Base-by-base conservation (phyloP, 2,797 vertebrate genomes). In the Spea hammondii region DNA sequence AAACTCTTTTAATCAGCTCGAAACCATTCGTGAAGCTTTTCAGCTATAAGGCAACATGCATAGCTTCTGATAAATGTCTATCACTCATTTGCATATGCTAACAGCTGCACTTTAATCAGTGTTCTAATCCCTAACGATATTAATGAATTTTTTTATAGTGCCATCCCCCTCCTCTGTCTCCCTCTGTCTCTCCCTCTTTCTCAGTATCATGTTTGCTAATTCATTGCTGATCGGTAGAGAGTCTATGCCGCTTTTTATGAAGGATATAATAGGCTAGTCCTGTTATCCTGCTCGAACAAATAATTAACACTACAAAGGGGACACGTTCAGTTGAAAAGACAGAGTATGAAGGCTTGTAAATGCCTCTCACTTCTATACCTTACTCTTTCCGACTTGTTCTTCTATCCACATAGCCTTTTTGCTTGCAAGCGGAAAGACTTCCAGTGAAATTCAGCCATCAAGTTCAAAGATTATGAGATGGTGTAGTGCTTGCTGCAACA, bases 271-370 rank as follows among this genome's bases (percentile, higher is more conserved):
- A 96, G 96, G 92, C 96, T 98, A 98, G 96, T 98, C 96, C 96
- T 99, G 97, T 99, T 99, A 99, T 99, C 97, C 97, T 92, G 88
- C 96, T 96, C 96, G 97, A 96, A 96, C 97, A 98, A 97, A 98
- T 99, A 99, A 99, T 99, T 99, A 99, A 96, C 95, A 97, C 95
- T 96, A 99, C 97, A 99, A 99, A 99, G 95, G 94, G 96, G 95
- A 99, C 97, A 99, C 98, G 98, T 99, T 95, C 90, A 89, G 87
- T 92, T 98, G 97, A 99, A 99, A 99, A 99, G 97, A 93, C 92
- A 86, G 91, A 91, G 94, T 94, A 98, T 95, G 99, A 99, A 97
- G 95, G 94, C 91, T 90, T 92, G 94, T 93, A 94, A 91, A 95
- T 92, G 94, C 95, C 94, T 92, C 91, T 92, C 86, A 92, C 90